Evolutionary conservation across 2,113 vertebrate genomes (phyloP).

Genomic region (Callionymus lyra): DNA sequence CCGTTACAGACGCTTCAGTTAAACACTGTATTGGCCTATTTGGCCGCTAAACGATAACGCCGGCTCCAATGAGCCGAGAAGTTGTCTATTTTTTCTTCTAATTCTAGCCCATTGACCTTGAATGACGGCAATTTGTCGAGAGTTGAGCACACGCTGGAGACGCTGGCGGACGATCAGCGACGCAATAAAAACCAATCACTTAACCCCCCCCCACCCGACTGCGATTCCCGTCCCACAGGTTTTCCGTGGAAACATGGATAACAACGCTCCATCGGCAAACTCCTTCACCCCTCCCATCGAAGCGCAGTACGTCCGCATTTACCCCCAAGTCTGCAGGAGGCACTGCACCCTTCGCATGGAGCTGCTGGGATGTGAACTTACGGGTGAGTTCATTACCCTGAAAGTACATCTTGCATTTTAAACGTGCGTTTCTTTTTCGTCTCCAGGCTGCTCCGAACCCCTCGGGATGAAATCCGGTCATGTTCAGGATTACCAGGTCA

Average conservation of each 20-base stretch:
- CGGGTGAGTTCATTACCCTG: conserved; percentile 66
- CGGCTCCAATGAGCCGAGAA: conserved; percentile 50
- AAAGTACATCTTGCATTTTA: no score
- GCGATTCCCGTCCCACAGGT: conserved; percentile 67
- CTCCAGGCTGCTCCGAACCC: conserved; percentile 92
- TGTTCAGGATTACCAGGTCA: conserved; percentile 92
- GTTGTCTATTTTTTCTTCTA: conserved; percentile 44
- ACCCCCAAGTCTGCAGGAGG: conserved; percentile 93
- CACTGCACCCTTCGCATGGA: conserved; percentile 96
- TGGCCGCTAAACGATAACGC: conserved; percentile 47
- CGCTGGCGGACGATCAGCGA: conserved; percentile 22
- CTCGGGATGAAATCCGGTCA: conserved; percentile 97
- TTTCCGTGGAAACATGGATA: conserved; percentile 91
- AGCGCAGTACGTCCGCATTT: conserved; percentile 87
- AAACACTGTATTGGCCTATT: conserved; percentile 10
- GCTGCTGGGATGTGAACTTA: conserved; percentile 91
- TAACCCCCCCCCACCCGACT: conserved; percentile 14
- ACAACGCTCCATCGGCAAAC: conserved; percentile 91
- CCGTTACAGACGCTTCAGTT: no score
- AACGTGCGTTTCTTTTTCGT: conserved; percentile 9
- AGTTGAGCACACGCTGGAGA: conserved; percentile 47
- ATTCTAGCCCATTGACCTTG: conserved; percentile 62
- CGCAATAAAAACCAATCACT: conserved; percentile 29
- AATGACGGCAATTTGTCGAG: conserved; percentile 55
- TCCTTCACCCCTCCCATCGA: conserved; percentile 94